phyloP scores from a whole-genome alignment of 2,888 invertebrate genomes.

The Conops quadrifasciatus region DNA sequence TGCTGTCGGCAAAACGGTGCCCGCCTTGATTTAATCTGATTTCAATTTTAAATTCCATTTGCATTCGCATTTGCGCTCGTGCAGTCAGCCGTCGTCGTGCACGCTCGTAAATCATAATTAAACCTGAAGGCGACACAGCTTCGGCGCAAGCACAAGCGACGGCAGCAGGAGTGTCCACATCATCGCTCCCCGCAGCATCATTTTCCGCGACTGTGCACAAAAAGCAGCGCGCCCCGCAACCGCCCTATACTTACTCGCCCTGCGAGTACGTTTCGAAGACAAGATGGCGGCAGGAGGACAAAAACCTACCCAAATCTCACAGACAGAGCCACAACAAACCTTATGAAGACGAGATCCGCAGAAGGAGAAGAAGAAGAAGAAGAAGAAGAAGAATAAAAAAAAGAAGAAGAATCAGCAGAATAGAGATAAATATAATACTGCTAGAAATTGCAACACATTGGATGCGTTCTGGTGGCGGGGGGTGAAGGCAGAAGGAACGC shows the following conservation, averaged over 20 bases:
- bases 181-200: background rate
- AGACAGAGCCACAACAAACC: conserved; percentile 17
- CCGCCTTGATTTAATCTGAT: conserved; percentile 58
- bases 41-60: conserved; percentile 61
- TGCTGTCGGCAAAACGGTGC: background rate
- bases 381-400: too few species aligned
- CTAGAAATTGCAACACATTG: conserved; percentile 56
- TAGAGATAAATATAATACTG: conserved; percentile 57
- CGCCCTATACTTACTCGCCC: too few species aligned
- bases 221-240: background rate
- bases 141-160: conserved; percentile 27
- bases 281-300: conserved; percentile 12
- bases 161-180: background rate
- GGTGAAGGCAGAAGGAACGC: background rate
- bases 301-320: conserved; percentile 14
- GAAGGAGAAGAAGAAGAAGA: too few species aligned
- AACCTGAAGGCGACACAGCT: conserved; percentile 56
- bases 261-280: background rate
- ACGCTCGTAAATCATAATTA: conserved; percentile 60
- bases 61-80: conserved; percentile 55
- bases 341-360: conserved; percentile 26
- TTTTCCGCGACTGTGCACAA: background rate
- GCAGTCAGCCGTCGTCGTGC: conserved; percentile 26
- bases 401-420: background rate
- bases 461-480: too few species aligned